These are phyloP conservation scores for Ceratoteleas bidentatus DNA, from an alignment of 1,140 invertebrate species.

Conservation along the genomic window DNA sequence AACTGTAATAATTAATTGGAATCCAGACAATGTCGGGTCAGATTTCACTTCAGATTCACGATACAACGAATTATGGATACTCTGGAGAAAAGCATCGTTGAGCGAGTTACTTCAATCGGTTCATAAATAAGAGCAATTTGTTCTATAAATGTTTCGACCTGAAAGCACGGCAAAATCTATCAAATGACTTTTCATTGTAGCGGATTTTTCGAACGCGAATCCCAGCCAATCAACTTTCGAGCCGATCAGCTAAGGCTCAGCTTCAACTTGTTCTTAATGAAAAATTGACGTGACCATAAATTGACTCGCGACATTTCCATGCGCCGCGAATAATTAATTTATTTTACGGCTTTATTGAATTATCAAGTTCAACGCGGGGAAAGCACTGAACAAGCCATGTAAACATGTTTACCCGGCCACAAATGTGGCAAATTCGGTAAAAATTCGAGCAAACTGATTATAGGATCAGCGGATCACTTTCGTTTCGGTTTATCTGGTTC, in stretches of 20 bases:
- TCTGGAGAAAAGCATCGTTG: neutral
- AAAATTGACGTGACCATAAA: conserved; percentile 35
- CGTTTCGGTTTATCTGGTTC: conserved; percentile 39
- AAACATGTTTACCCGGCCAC: conserved; percentile 26
- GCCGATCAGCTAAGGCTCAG: conserved; percentile 21
- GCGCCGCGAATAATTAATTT: conserved; percentile 33
- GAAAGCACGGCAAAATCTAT: conserved; percentile 11
- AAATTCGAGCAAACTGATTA: conserved; percentile 32
- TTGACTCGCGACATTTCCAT: conserved; percentile 27
- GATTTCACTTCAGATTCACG: too few species aligned
- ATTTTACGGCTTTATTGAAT: conserved; percentile 46
- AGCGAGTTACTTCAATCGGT: neutral
- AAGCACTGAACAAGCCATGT: conserved; percentile 25
- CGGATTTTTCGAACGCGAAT: conserved; percentile 16
- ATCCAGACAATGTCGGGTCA: too few species aligned
- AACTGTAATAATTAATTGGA: too few species aligned
- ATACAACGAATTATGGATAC: conserved; percentile 1
- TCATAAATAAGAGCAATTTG: conserved; percentile 29
- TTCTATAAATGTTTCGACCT: conserved; percentile 9
- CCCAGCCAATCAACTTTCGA: conserved; percentile 42
- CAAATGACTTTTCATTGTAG: conserved; percentile 37
- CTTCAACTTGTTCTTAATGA: conserved; percentile 30
- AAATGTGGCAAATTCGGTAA: conserved; percentile 15
- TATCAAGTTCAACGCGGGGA: conserved; percentile 46
- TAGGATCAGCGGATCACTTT: conserved; percentile 29